Conservation (phyloP, 2,113 vertebrate genomes). For the Dermatemys mawii region DNA sequence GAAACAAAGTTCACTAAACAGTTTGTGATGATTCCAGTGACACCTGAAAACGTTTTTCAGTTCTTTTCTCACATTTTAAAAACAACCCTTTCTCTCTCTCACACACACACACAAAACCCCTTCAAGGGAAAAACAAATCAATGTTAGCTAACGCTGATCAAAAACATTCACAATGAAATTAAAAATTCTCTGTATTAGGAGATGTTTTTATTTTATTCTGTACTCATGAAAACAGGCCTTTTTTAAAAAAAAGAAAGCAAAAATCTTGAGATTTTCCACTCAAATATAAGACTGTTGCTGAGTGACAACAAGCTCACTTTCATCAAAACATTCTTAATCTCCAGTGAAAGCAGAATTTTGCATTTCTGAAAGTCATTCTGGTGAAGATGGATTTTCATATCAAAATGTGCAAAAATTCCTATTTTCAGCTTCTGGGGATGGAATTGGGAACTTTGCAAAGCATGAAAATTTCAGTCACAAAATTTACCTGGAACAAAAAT, state of each 20-base stretch:
- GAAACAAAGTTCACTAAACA: not conserved
- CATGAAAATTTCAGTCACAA: rapidly evolving
- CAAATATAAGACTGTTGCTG: not conserved
- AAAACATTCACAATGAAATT: not conserved
- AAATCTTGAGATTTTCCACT: not conserved
- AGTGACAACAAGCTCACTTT: not conserved
- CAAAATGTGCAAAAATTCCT: not conserved
- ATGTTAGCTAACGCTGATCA: rapidly evolving
- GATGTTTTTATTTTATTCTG: not conserved
- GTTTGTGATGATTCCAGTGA: not conserved
- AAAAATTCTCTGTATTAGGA: not conserved
- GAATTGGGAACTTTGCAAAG: not conserved
- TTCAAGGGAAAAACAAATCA: not conserved
- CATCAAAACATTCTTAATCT: not conserved
- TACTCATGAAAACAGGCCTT: not conserved
- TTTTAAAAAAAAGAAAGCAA: not conserved
- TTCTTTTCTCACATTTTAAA: not conserved
- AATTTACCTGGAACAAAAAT: not conserved
- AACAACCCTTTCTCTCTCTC: not conserved
- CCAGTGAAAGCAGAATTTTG: not conserved
- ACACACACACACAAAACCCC: not conserved
- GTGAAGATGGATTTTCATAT: not conserved
- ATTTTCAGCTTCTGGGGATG: not conserved
- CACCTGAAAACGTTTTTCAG: not conserved
- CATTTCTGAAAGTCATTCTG: not conserved